Base-by-base conservation (phyloP, 2,797 vertebrate genomes). In the Megaceryle alcyon region DNA sequence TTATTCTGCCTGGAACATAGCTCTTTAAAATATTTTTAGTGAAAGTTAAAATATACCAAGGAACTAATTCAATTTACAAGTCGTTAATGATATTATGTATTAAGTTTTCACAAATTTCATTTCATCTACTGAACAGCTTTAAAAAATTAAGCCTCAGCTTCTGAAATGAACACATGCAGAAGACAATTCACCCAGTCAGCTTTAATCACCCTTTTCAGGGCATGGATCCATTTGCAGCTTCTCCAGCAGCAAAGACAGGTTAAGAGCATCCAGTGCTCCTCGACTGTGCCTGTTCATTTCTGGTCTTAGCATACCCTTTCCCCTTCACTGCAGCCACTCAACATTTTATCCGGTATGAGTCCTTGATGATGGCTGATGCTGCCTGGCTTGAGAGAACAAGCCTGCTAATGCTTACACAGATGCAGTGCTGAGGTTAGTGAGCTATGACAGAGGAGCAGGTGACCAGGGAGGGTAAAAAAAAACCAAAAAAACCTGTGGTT, bases 11-110 rank as follows among this genome's bases (percentile, higher is more conserved):
- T 63, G 29, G 54, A 59, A 94, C 35, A 56, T 7, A 1, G 2
- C 35, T 88, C 43, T 79, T 90, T 37, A 60, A 82, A 82, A 64
- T 3, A 59, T 28, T 76, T 63, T 90, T 66, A 80, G 21, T 70
- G 65, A 21, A 86, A 94, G 21, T 54, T 86, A 82, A 92, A 95
- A 86, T 57, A 70, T 60, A 95, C 33, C 70, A 76, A 66, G 35
- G 76, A 94, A 66, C 9, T 46, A 63, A 94, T 78, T 90, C 57
- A 86, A 86, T 79, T 69, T 83, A 44, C 16, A 65, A 68, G 25
- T 29, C n/a, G 69, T 88, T 46, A 81, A 81, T 61, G 78, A 56
- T 37, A 37, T 21, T 69, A 69, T 1, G 1, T 44, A 69, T 22
- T 73, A 68, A 48, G 12, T 65, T 84, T 92, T 66, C 51, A 72